These are phyloP conservation scores for Todiramphus saurophagus DNA, from an alignment of 2,113 vertebrate species.

Conservation along the genomic window DNA sequence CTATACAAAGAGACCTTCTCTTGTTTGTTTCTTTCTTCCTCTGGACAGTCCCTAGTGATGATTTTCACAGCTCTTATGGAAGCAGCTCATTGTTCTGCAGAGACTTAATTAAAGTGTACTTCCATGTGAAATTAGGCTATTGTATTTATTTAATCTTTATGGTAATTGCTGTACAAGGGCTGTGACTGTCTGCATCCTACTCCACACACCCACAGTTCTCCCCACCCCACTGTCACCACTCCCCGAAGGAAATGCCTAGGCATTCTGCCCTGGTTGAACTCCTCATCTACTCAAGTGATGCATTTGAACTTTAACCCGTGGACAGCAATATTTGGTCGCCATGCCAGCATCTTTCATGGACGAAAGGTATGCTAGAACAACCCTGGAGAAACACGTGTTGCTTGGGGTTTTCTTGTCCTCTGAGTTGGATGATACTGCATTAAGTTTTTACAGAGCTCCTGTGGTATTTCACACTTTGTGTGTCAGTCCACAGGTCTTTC, in stretches of 20 bases:
- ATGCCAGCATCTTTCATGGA: not conserved
- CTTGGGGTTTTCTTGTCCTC: not conserved
- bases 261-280: not conserved
- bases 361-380: not conserved
- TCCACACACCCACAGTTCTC: constrained; percentile 9
- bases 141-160: constrained; percentile 53
- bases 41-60: constrained; percentile 39
- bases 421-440: not conserved
- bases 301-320: constrained; percentile 61
- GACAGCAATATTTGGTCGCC: constrained; percentile 49
- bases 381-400: not conserved
- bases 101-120: constrained; percentile 59
- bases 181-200: constrained; percentile 34
- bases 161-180: constrained; percentile 12
- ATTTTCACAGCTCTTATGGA: constrained; percentile 44
- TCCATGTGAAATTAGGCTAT: constrained; percentile 47
- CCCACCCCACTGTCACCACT: not conserved
- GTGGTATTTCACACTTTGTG: not conserved
- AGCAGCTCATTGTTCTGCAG: constrained; percentile 52
- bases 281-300: constrained; percentile 30
- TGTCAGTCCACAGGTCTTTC: not conserved
- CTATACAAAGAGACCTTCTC: constrained; percentile 50
- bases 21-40: constrained; percentile 60
- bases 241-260: constrained; percentile 6
- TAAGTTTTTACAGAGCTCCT: not conserved